Conservation (phyloP, 1,140 invertebrate genomes). For the Papilio aristodemus region DNA sequence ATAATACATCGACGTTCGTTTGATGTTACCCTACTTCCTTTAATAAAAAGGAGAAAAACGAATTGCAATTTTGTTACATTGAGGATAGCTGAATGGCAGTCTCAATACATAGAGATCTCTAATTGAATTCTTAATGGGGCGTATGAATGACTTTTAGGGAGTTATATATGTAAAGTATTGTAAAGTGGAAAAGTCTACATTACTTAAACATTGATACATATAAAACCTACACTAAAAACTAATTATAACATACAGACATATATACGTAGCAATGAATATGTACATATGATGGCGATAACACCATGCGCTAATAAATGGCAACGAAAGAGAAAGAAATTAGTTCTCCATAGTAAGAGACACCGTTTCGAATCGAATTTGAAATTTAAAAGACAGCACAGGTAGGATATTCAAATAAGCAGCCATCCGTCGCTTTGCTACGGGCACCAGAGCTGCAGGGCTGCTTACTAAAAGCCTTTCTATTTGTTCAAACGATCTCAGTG, state of each 20-base stretch:
- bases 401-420: constrained; percentile 34
- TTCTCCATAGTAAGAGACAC: constrained; percentile 19
- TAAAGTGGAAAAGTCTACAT: no score
- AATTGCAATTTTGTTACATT: constrained; percentile 14
- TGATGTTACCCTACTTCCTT: constrained; percentile 14
- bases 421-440: constrained; percentile 24
- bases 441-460: constrained; percentile 47
- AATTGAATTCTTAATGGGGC: background rate
- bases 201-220: no score
- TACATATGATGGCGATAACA: background rate
- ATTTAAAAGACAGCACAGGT: constrained; percentile 23
- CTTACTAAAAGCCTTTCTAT: constrained; percentile 65
- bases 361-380: constrained; percentile 31
- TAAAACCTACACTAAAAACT: background rate
- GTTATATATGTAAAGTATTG: no score
- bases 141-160: background rate
- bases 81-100: background rate
- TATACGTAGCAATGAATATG: background rate
- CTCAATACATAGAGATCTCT: background rate
- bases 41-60: constrained; percentile 10
- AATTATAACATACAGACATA: background rate
- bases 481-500: constrained; percentile 57
- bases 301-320: constrained; percentile 4
- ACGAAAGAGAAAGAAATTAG: constrained; percentile 27
- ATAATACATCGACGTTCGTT: constrained; percentile 25